These are phyloP conservation scores for Lepilemur septentrionalis DNA, from an alignment of 2,797 vertebrate genomes.

Conservation along the genomic window DNA sequence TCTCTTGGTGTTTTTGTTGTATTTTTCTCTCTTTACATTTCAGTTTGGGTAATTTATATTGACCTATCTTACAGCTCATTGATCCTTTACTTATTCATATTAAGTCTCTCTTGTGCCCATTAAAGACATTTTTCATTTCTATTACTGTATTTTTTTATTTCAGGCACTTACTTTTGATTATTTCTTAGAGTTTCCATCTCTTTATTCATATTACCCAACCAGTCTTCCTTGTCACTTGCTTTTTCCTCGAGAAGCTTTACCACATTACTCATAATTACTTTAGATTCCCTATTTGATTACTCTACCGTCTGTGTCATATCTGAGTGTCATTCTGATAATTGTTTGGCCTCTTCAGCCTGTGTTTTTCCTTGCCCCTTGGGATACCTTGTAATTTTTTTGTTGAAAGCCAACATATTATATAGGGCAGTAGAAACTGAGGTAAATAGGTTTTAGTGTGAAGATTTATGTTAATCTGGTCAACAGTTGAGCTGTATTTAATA, in stretches of 20 bases:
- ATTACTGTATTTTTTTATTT: not conserved
- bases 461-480: not conserved
- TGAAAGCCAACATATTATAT: not conserved
- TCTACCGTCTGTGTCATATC: not conserved
- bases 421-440: not conserved
- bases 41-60: not conserved
- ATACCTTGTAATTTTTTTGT: not conserved
- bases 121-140: not conserved
- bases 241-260: not conserved
- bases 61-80: not conserved
- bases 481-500: not conserved
- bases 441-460: not conserved
- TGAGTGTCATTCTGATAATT: not conserved
- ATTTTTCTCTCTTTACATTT: not conserved
- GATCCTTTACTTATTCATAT: not conserved
- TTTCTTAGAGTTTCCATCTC: not conserved
- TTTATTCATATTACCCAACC: not conserved
- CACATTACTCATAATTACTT: not conserved
- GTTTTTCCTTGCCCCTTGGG: not conserved
- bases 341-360: not conserved
- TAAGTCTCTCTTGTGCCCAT: not conserved
- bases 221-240: not conserved
- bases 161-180: not conserved
- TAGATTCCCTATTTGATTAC: not conserved
- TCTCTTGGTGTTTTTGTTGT: not conserved